phyloP scores from a whole-genome alignment of 2,113 vertebrate species.

The Solea senegalensis region DNA sequence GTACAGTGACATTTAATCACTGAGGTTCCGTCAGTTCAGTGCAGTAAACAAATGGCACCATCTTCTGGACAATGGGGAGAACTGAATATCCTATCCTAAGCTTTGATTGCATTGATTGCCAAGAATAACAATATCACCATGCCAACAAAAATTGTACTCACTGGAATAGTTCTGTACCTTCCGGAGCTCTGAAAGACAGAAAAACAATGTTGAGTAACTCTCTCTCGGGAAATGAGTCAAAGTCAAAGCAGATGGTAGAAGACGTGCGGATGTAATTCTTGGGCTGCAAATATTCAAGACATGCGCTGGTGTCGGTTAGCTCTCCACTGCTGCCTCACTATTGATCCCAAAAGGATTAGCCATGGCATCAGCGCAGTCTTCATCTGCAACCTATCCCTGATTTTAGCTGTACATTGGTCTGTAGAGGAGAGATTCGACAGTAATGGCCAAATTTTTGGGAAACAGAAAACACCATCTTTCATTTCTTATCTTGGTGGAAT shows the following conservation, averaged over 20 bases:
- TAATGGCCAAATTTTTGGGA: too few relatives aligned
- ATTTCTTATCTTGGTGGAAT: not conserved
- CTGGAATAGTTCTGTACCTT: slow-evolving; percentile 83
- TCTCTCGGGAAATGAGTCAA: slow-evolving; percentile 13
- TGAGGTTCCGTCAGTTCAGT: not conserved
- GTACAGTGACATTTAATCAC: not conserved
- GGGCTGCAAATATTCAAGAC: slow-evolving; percentile 34
- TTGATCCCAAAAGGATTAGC: slow-evolving; percentile 19
- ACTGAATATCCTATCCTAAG: not conserved
- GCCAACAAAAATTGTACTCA: slow-evolving; percentile 58
- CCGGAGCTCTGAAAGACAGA: slow-evolving; percentile 70
- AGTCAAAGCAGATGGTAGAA: slow-evolving; percentile 53
- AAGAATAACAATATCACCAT: not conserved
- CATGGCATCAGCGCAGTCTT: slow-evolving; percentile 45
- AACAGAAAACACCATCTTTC: not conserved
- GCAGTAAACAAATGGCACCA: slow-evolving; percentile 2
- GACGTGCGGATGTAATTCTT: slow-evolving; percentile 25
- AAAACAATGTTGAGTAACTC: not conserved
- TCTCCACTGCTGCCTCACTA: not conserved
- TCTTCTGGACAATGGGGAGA: slow-evolving; percentile 33
- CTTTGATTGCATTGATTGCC: not conserved
- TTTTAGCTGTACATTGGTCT: too few relatives aligned
- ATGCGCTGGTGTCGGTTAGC: slow-evolving; percentile 65
- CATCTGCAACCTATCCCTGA: slow-evolving; percentile 34
- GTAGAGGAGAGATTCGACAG: too few relatives aligned